These are phyloP conservation scores for Scomber japonicus DNA, from an alignment of 2,113 vertebrate species.

Conservation along the genomic window DNA sequence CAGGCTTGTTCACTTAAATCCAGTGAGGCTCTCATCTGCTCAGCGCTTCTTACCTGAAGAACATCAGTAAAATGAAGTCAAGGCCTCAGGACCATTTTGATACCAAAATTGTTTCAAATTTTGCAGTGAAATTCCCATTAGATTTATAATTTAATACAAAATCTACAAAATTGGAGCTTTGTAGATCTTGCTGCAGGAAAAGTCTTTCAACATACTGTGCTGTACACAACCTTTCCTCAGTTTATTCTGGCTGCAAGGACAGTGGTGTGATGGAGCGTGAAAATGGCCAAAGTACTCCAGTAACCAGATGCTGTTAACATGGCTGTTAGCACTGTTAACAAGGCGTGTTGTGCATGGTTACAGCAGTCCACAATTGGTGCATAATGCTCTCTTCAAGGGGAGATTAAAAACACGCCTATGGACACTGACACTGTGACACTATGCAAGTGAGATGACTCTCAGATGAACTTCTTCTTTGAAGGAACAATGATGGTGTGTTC, in stretches of 20 bases:
- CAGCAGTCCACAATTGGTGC: constrained; percentile 17
- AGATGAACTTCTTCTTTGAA: constrained; percentile 46
- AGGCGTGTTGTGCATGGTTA: constrained; percentile 36
- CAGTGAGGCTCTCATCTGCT: constrained; percentile 31
- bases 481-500: constrained; percentile 51
- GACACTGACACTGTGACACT: constrained; percentile 44
- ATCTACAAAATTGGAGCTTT: constrained; percentile 17
- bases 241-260: constrained; percentile 32
- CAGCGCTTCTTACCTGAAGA: constrained; percentile 33
- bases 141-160: constrained; percentile 34
- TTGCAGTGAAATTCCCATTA: constrained; percentile 28
- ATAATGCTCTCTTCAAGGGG: constrained; percentile 27
- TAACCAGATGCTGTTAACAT: constrained; percentile 52
- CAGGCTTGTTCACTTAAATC: constrained; percentile 46
- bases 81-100: constrained; percentile 12
- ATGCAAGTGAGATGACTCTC: constrained; percentile 37
- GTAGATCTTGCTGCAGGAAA: constrained; percentile 17
- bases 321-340: constrained; percentile 49
- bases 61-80: constrained; percentile 36
- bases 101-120: constrained; percentile 35
- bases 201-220: constrained; percentile 7
- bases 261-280: constrained; percentile 45
- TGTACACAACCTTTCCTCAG: constrained; percentile 17
- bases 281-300: constrained; percentile 58
- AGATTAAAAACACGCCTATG: constrained; percentile 41